Conservation (phyloP, 2,888 invertebrate genomes). For the Cynaeus angustus region DNA sequence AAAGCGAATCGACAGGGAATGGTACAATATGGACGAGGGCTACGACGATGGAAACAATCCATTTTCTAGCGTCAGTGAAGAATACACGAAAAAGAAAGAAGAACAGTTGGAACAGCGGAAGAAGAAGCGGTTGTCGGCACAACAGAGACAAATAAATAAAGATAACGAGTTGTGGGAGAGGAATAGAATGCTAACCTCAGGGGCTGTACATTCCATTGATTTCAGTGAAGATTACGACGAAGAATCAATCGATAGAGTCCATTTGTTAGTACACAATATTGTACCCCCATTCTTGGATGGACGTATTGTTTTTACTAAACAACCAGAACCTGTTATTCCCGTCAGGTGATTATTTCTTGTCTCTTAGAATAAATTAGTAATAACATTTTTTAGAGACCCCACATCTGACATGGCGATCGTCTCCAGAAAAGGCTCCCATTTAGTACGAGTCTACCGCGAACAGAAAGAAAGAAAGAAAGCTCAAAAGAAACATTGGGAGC, state of each 20-base stretch:
- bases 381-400: slow-evolving; percentile 81
- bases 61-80: slow-evolving; percentile 90
- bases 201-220: slow-evolving; percentile 92
- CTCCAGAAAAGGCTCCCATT: slow-evolving; percentile 93
- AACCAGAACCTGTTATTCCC: slow-evolving; percentile 98
- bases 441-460: slow-evolving; percentile 93
- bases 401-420: slow-evolving; percentile 98
- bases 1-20: slow-evolving; percentile 92
- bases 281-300: slow-evolving; percentile 99
- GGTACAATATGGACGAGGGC: slow-evolving; percentile 97
- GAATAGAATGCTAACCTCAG: slow-evolving; percentile 96
- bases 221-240: slow-evolving; percentile 96
- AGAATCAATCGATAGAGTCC: slow-evolving; percentile 94
- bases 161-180: slow-evolving; percentile 99
- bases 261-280: slow-evolving; percentile 97
- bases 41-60: slow-evolving; percentile 95
- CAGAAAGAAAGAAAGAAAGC: slow-evolving; percentile 97
- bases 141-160: slow-evolving; percentile 96
- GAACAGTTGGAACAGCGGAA: slow-evolving; percentile 92
- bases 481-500: slow-evolving; percentile 99
- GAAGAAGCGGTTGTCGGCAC: slow-evolving; percentile 94
- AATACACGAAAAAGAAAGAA: slow-evolving; percentile 95
- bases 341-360: slow-evolving; percentile 74
- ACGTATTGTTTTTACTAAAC: slow-evolving; percentile 98
- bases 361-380: background rate